These are phyloP conservation scores for Dufourea novaeangliae DNA, from an alignment of 1,140 invertebrate genomes.

Conservation along the genomic window DNA sequence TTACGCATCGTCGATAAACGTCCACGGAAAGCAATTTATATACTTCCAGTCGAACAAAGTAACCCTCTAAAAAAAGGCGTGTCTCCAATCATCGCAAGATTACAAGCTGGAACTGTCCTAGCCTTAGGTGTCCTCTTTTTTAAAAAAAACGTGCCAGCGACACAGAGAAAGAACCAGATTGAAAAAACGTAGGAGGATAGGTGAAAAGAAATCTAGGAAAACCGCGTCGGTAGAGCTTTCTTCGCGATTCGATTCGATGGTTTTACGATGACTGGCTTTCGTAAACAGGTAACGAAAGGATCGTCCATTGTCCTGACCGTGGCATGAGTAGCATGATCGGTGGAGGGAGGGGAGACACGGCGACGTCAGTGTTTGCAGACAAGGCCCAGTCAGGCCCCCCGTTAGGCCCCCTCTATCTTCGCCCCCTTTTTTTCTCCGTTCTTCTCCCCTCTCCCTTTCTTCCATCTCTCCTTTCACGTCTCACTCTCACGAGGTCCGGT, in stretches of 20 bases:
- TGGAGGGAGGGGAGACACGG: conserved; percentile 38
- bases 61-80: neutral
- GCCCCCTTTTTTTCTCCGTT: conserved; percentile 16
- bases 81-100: conserved; percentile 5
- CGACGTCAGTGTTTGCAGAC: conserved; percentile 75
- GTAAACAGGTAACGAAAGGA: conserved; percentile 58
- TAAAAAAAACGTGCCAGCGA: conserved; percentile 4
- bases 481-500: conserved; percentile 58
- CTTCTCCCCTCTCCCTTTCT: conserved; percentile 1
- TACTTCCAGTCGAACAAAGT: neutral
- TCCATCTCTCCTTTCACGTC: conserved; percentile 39
- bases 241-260: conserved; percentile 76
- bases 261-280: conserved; percentile 69
- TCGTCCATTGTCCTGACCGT: conserved; percentile 58
- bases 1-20: neutral
- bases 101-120: neutral
- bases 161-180: neutral
- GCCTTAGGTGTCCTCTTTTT: neutral
- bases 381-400: conserved; percentile 68
- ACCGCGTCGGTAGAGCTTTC: conserved; percentile 52
- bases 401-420: conserved; percentile 30
- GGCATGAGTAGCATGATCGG: conserved; percentile 69
- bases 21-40: neutral
- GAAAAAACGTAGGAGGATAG: neutral
- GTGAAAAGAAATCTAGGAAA: neutral